Evolutionary conservation across 2,797 vertebrate species (phyloP), one percentile per base, ranked within the genome.

Genomic region (Geotrypetes seraphini): DNA sequence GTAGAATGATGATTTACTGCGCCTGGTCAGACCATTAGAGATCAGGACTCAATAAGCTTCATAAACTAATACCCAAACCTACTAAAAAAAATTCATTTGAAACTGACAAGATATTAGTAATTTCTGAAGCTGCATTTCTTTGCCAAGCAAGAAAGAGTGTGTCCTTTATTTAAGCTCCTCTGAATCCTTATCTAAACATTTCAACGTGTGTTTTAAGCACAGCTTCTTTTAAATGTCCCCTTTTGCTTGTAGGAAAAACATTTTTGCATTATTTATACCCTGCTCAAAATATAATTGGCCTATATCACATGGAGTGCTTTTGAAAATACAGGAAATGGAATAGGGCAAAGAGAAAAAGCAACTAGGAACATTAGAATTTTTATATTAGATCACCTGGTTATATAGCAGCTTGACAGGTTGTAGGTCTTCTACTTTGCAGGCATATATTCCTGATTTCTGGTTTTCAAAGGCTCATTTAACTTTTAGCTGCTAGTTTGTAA

Each of bases 271-370:
- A 57, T 59, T 48, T 59, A 54, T 43, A 43, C 9, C 50, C 31
- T 0, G 0, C 46, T 15, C 28, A 28, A 57, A 44, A 24, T 43
- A 39, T 47, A 60, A 58, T 15, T 40, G 43, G 16, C 51, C 43
- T 57, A 37, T 52, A 55, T 53, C 53, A 62, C 36, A 41, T 53
- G 42, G n/a, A 22, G 32, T 50, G 57, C 51, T 43, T 50, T 57
- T 41, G 21, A 49, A 38, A 43, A 39, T 39, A 40, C 24, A 2
- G 33, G 14, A 19, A 22, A 29, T 5, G 20, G 57, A 54, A 16
- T 2, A 51, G 50, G 42, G 28, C 43, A 56, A 17, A 23, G 17
- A 50, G 13, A 30, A 18, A 48, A 56, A n/a, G n/a, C n/a, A n/a
- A 36, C 23, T 26, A 51, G 24, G 25, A 48, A 34, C 52, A 25